phyloP scores from a whole-genome alignment of 2,113 vertebrate species.

The Albula glossodonta region DNA sequence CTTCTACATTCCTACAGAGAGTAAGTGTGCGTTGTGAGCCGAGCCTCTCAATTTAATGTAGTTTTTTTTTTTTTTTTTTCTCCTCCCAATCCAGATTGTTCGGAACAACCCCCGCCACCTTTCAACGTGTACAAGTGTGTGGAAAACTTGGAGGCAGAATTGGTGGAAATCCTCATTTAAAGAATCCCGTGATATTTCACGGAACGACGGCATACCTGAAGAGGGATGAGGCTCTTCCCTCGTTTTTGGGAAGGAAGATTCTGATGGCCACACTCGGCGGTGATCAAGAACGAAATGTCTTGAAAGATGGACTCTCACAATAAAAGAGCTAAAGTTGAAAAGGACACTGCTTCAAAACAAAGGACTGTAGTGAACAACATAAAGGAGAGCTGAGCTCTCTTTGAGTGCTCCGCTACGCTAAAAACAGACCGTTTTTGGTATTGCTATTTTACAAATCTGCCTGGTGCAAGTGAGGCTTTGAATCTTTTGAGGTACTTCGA shows the following conservation, averaged over 20 bases:
- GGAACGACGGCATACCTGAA: neutral
- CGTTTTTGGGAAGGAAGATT: neutral
- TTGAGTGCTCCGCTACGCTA: conserved; percentile 23
- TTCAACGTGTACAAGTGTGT: conserved; percentile 44
- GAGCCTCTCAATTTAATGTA: conserved; percentile 28
- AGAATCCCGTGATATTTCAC: neutral
- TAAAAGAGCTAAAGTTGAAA: neutral
- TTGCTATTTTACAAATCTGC: conserved; percentile 23
- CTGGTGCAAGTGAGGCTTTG: conserved; percentile 34
- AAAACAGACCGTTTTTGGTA: conserved; percentile 27
- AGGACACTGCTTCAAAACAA: neutral
- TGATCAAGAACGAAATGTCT: neutral
- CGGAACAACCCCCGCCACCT: conserved; percentile 40
- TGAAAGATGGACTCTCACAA: neutral
- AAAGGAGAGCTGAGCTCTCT: conserved; percentile 63
- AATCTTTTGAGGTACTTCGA: conserved; percentile 58
- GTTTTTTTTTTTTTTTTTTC: conserved; percentile 39
- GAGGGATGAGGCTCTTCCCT: too few species aligned
- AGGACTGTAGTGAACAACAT: neutral
- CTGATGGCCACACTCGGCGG: neutral
- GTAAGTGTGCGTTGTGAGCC: neutral
- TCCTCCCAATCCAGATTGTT: conserved; percentile 45
- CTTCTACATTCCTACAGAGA: neutral
- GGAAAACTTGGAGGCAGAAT: conserved; percentile 48
- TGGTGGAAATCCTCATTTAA: conserved; percentile 76